Base-by-base conservation (phyloP, 1,140 invertebrate species). In the Bombus superbus region DNA sequence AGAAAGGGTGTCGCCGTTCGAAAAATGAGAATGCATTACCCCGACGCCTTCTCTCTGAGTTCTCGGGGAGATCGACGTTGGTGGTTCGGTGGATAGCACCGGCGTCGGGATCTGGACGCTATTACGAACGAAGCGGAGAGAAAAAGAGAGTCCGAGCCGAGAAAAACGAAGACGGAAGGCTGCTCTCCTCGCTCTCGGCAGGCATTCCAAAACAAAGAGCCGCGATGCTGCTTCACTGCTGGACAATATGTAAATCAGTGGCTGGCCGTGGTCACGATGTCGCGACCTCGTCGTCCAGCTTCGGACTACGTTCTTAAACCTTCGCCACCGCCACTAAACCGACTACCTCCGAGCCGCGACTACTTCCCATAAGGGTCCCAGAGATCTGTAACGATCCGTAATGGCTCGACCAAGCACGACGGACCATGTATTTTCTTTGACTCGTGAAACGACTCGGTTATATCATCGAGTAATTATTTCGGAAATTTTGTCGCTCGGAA, bases 201-300 rank as follows among this genome's bases (percentile, higher is more conserved):
- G 94, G 93, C 92, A 94, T 94, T 94, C 92, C 93, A 94, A 94
- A 94, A 94, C 92, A 94, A 94, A 94, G 92, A 94, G 86, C 91
- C 90, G 92, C 91, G 91, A 92, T 90, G 92, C 91, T 93, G 93
- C 81, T 91, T 94, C 91, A 93, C 88, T 92, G 91, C 91, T 94
- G 93, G 93, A 94, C 94, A 94, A 95, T 94, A 95, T 94, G 94
- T 95, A 94, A 95, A 95, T 95, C 92, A 95, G 94, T 92, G 93
- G 93, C 92, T 93, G 92, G 91, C 92, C 89, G 92, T 94, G 94
- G 94, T 95, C 94, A 94, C 94, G 94, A 95, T 94, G 94, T 95
- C 94, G 94, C 94, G 94, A 95, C 94, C 94, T 94, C 94, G 92
- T 88, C 92, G 92, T 92, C 66, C 91, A 88, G 90, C 92, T 91